Evolutionary conservation across 2,888 invertebrate species (phyloP), one percentile per base, ranked within the genome.

Genomic region (Epistrophella euchroma): DNA sequence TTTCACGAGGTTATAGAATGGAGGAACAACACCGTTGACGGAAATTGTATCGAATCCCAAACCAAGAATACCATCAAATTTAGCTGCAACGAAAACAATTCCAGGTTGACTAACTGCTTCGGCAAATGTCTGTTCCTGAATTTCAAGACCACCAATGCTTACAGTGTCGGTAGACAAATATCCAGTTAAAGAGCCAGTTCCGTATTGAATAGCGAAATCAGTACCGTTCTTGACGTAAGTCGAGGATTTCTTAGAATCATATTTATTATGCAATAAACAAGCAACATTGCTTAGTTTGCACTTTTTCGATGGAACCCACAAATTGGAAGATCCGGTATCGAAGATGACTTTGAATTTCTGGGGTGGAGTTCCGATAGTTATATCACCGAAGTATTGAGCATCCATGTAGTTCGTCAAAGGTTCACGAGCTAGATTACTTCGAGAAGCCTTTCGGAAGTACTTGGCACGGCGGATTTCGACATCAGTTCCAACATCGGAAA

Each of bases 291-390:
- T 96, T 91, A 95, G 94, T 91, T 97, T 96, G 92, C 99, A 99
- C 92, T 99, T 96, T 93, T 98, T 98, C 13, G 99, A 99, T 6
- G 99, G 99, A 78, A 99, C 96, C 99, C 99, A 99, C 76, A 99
- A 94, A 93, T 99, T 99, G 52, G 99, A 98, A 6, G 99, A 99
- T 88, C 99, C 99, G 0, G 99, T 99, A 93, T 99, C 99, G 93
- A 99, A 99, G 81, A 99, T 96, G 86, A 99, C 99, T 90, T 95
- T 96, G 93, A 99, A 99, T 15, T 93, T 94, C 93, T 99, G 99
- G 72, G 97, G 96, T 19, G 99, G 99, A 58, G 94, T 95, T 80
- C 99, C 99, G 93, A 99, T 97, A 0, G 95, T 93, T 89, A 99
- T 98, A 1, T 96, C 95, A 13, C 99, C 99, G 93, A 97, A 99